Evolutionary conservation across 1,140 invertebrate species (phyloP), one percentile per base, ranked within the genome.

Genomic region (Cyrtorhinus lividipennis): DNA sequence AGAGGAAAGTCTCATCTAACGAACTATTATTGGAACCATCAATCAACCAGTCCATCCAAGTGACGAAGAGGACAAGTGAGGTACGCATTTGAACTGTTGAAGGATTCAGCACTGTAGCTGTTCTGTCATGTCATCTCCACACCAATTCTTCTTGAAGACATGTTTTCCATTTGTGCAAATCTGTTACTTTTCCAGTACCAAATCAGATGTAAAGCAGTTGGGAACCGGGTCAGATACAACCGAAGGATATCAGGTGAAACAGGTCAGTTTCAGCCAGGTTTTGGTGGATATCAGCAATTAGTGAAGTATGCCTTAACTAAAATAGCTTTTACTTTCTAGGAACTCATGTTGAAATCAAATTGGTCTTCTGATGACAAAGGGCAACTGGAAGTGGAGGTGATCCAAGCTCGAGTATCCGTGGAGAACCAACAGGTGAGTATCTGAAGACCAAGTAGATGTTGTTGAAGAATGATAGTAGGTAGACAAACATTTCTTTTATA

Each of bases 331-430:
- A 22, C 8, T 71, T 68, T 61, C 77, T 77, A 75, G 83, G 81
- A 64, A 79, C 80, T 38, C 80, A 82, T 66, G 86, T 90, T 8
- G 87, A 93, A 73, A 81, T 95, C 46, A 88, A 90, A 71, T 76
- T 95, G 70, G 90, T 87, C 24, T 83, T 95, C 81, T 88, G 67
- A 86, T 94, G 75, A 88, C 88, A 94, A 93, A 75, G 90, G 90
- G 66, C 88, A 90, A 70, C 80, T 95, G 15, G 90, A 94, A 74
- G 86, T 95, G 13, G 90, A 93, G 74, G 87, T 95, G 59, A 80
- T 83, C 60, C 77, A 77, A 64, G 84, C 81, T 8, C 74, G 76
- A 68, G 78, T 59, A 78, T 85, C n/a, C 74, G 72, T 65, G 78
- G 77, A 57, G 78, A 75, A 62, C 76, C 78, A 61, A 81, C 80